Conservation (phyloP, 1,140 invertebrate genomes). For the Lerema accius region DNA sequence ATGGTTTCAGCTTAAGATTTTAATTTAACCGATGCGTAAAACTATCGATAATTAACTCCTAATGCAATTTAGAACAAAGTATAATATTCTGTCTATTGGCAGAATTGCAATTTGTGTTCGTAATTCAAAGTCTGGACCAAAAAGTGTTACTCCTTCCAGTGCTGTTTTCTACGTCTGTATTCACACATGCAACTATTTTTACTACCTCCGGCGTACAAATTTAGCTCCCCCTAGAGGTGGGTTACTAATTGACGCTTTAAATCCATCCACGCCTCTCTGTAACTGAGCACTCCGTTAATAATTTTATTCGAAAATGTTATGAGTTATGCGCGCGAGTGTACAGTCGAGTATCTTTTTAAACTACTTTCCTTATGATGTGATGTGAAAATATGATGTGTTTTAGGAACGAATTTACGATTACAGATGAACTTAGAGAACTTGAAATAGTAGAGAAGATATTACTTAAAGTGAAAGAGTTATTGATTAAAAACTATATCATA, state of each 20-base stretch:
- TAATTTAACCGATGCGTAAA: too few species aligned
- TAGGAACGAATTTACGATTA: constrained; percentile 10
- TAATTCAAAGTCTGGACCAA: too few species aligned
- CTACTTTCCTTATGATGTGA: not conserved
- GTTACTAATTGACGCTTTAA: constrained; percentile 58
- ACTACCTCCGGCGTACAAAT: constrained; percentile 42
- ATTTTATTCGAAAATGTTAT: constrained; percentile 49
- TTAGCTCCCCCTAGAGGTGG: constrained; percentile 46
- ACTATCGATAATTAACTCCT: too few species aligned
- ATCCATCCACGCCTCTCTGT: constrained; percentile 51
- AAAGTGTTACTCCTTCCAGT: constrained; percentile 17
- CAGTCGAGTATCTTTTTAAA: constrained; percentile 10
- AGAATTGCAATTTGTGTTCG: too few species aligned
- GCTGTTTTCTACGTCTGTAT: constrained; percentile 24
- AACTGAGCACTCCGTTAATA: constrained; percentile 40
- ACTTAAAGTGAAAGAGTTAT: not conserved
- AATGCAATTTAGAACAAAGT: too few species aligned
- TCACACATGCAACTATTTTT: constrained; percentile 52
- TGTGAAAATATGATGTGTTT: too few species aligned
- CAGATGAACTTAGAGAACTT: not conserved
- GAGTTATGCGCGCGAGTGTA: constrained; percentile 46
- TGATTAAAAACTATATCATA: too few species aligned
- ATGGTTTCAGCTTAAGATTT: too few species aligned
- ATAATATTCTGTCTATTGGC: too few species aligned
- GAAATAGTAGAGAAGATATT: not conserved